Percentiles rank a stretch among this genome's conserved stretches.
Conservation (phyloP, 1,140 invertebrate species). For the Lucilia sericata region DNA sequence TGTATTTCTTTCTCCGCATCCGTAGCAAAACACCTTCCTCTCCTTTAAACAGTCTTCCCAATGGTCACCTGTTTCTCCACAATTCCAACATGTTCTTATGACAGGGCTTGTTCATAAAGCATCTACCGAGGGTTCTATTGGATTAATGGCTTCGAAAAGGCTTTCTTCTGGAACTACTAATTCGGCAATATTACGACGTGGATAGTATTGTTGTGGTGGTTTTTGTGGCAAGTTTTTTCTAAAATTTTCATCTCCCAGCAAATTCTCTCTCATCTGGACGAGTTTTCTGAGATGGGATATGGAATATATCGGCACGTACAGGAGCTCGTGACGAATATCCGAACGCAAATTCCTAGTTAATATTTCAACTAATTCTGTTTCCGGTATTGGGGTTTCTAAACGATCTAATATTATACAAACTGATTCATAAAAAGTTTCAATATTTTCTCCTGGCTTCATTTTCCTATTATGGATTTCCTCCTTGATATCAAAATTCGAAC, state of each 20-base stretch:
- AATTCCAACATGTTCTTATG: slow-evolving; percentile 34
- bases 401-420: slow-evolving; percentile 13
- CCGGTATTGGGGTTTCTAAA: slow-evolving; percentile 14
- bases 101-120: too few species aligned
- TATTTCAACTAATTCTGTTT: slow-evolving; percentile 26
- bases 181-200: too few species aligned
- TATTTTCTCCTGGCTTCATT: slow-evolving; percentile 18
- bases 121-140: too few species aligned
- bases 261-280: too few species aligned
- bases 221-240: too few species aligned
- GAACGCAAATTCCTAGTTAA: not conserved
- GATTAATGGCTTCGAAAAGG: too few species aligned
- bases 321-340: too few species aligned
- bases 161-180: too few species aligned
- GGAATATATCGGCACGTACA: too few species aligned
- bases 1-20: slow-evolving; percentile 14
- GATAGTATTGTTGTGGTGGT: too few species aligned
- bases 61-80: slow-evolving; percentile 22
- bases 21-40: slow-evolving; percentile 41
- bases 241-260: too few species aligned
- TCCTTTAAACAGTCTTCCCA: slow-evolving; percentile 36
- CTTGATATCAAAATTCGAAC: slow-evolving; percentile 15
- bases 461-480: slow-evolving; percentile 40
- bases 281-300: too few species aligned
- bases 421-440: slow-evolving; percentile 36